These are phyloP conservation scores for Agriotes lineatus DNA, from an alignment of 2,888 invertebrate species.

Conservation along the genomic window DNA sequence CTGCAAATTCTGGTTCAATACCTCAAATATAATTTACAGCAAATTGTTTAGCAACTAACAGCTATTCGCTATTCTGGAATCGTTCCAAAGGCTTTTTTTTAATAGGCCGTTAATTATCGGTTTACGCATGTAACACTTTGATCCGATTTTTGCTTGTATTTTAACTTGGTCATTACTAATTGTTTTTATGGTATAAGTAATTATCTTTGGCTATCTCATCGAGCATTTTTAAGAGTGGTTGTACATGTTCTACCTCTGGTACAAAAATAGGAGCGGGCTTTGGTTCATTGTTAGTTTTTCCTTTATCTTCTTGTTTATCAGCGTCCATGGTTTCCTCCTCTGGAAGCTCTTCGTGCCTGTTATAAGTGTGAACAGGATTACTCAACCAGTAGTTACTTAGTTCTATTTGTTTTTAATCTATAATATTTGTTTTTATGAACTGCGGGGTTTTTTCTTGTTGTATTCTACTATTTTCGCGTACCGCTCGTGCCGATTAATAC, in stretches of 20 bases:
- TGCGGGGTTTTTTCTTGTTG: not conserved
- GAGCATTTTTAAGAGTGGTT: slow-evolving; percentile 1
- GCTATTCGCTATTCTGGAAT: too few relatives aligned
- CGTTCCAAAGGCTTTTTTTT: too few relatives aligned
- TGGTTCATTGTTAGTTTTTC: slow-evolving; percentile 8
- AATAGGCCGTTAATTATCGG: too few relatives aligned
- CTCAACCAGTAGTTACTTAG: slow-evolving; percentile 6
- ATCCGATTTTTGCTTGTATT: slow-evolving; percentile 18
- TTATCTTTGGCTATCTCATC: not conserved
- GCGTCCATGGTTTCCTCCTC: slow-evolving; percentile 3
- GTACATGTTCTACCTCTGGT: not conserved
- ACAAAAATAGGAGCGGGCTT: not conserved
- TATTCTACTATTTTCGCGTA: not conserved
- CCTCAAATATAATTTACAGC: too few relatives aligned
- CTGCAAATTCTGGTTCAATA: too few relatives aligned
- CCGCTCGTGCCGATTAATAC: too few relatives aligned
- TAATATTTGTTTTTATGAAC: not conserved
- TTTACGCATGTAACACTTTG: too few relatives aligned
- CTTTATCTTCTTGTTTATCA: slow-evolving; percentile 13
- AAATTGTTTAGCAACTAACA: too few relatives aligned
- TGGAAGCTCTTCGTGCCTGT: not conserved
- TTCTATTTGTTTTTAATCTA: not conserved
- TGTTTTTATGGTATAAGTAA: slow-evolving; percentile 15
- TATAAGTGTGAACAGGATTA: slow-evolving; percentile 1
- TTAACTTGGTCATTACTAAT: slow-evolving; percentile 8